phyloP scores from a whole-genome alignment of 2,888 invertebrate species.

The Alentia gelatinosa region DNA sequence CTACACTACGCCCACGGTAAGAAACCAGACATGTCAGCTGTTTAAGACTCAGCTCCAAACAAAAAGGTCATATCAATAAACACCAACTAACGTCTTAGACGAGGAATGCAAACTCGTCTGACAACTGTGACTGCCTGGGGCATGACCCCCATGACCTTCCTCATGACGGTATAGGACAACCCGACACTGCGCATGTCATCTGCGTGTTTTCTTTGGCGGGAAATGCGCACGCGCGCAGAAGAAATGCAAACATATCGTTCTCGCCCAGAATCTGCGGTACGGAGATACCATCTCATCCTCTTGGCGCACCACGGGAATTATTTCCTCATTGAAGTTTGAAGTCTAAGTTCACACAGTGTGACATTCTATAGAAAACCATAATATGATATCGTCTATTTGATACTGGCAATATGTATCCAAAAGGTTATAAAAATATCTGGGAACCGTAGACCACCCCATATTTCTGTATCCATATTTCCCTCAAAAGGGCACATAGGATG shows the following conservation, averaged over 20 bases:
- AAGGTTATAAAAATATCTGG: no score
- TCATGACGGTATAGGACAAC: background rate
- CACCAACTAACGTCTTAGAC: background rate
- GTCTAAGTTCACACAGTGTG: no score
- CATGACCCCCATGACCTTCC: background rate
- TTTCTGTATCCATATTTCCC: no score
- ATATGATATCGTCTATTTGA: no score
- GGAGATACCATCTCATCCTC: no score
- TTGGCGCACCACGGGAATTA: no score
- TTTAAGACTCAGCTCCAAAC: constrained; percentile 5
- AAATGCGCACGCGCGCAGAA: background rate
- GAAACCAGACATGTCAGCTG: background rate
- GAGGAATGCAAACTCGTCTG: constrained; percentile 9
- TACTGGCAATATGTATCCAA: no score
- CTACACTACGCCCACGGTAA: no score
- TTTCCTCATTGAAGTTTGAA: no score
- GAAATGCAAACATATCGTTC: background rate
- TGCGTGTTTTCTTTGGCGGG: background rate
- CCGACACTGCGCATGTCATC: background rate
- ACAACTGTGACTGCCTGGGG: background rate
- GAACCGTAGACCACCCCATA: no score
- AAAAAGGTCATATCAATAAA: constrained; percentile 27
- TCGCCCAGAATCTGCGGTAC: background rate
- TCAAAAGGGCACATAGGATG: no score
- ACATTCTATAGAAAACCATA: no score